Evolutionary conservation across 1,140 invertebrate genomes (phyloP), one percentile per base, ranked within the genome.

Genomic region (Cotesia chilonis): DNA sequence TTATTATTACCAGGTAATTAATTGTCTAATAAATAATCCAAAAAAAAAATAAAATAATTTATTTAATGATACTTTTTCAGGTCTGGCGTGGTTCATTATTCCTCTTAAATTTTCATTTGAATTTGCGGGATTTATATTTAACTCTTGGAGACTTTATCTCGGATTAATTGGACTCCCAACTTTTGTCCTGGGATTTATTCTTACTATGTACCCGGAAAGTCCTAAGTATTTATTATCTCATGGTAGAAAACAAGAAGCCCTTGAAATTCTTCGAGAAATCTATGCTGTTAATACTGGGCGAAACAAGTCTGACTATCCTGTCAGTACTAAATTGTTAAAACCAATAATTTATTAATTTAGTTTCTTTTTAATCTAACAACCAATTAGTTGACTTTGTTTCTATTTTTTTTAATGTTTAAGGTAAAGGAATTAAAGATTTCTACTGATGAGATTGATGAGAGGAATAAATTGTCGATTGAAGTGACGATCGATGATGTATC

Each of bases 201-300:
- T 90, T 0, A 86, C 89, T 4, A 82, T 86, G 6, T 85, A 92
- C 4, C 91, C 92, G 0, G 94, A 96, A 80, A 95, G 92, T 73
- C 94, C 94, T 0, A 94, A 94, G 78, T 95, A 91, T 81, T 84
- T 92, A 9, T 81, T 94, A 4, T 88, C 90, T 0, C 88, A 90
- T 81, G 91, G 92, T 68, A 87, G 85, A 73, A 79, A 85, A 7
- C 85, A 91, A 0, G 88, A 91, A 75, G 89, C 92, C 0, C 76
- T 94, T 1, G 75, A 86, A 20, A 85, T 91, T 10, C 80, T 94
- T 4, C 83, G 83, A 60, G 83, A 78, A 1, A 91, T 94, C 64
- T 94, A 90, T 71, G 82, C 87, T 1, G 75, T 78, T 1, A 94
- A 94, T 72, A 91, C 89, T 5, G 85, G 87, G 5, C 76, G 75